phyloP scores from a whole-genome alignment of 2,797 vertebrate species.

The Melanotaenia parkinsoni region DNA sequence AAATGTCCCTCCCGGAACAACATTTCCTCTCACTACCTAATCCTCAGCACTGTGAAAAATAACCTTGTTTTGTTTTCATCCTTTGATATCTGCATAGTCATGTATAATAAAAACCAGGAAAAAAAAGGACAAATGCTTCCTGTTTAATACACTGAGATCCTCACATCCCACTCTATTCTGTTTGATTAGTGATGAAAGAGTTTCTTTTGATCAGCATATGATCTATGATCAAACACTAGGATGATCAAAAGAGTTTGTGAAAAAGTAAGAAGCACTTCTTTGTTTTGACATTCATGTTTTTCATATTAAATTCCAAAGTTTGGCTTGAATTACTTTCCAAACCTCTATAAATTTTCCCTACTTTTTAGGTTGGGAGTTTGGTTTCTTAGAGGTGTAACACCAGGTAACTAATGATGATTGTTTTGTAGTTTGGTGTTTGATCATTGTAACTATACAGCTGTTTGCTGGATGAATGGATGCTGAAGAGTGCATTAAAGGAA shows the following conservation, averaged over 20 bases:
- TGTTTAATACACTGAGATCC: constrained; percentile 36
- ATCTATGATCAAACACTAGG: constrained; percentile 64
- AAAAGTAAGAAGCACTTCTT: constrained; percentile 5
- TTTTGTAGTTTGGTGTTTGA: neutral
- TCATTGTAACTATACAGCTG: neutral
- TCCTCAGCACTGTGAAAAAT: neutral
- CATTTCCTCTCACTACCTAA: neutral
- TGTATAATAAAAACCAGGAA: neutral
- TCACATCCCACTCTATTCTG: constrained; percentile 46
- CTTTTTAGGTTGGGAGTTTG: neutral
- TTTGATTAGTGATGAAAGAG: constrained; percentile 71
- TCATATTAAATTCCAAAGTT: constrained; percentile 17
- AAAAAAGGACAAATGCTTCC: constrained; percentile 9
- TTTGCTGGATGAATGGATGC: neutral
- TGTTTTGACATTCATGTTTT: constrained; percentile 15
- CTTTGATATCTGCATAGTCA: neutral
- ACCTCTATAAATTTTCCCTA: neutral
- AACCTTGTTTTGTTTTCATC: neutral
- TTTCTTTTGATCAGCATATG: constrained; percentile 40
- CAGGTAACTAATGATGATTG: neutral
- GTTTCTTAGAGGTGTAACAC: neutral
- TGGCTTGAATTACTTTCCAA: neutral
- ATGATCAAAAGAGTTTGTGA: constrained; percentile 56
- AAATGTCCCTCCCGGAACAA: neutral
- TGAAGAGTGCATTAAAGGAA: neutral